A percentile compares a stretch with the other conserved stretches of the same genome.
Conservation (phyloP, 2,888 invertebrate genomes). For the Gisinianus flammeolus region DNA sequence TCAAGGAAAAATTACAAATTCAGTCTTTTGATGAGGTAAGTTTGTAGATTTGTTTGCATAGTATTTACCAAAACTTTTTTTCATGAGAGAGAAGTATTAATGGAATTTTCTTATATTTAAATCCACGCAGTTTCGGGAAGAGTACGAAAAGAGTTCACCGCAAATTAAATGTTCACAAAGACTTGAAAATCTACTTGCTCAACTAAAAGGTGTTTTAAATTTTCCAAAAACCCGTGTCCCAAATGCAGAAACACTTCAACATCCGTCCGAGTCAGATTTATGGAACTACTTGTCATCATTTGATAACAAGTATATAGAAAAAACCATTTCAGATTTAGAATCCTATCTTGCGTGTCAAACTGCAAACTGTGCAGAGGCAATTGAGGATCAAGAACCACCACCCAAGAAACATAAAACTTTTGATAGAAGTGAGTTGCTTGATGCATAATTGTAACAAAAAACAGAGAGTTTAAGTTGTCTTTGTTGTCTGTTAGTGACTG, state of each 20-base stretch:
- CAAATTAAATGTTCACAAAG: neutral
- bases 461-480: too few relatives aligned
- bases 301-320: constrained; percentile 3
- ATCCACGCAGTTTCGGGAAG: constrained; percentile 22
- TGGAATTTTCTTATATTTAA: constrained; percentile 6
- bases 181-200: neutral
- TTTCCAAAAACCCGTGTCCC: neutral
- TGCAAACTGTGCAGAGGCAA: neutral
- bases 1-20: neutral
- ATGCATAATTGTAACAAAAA: too few relatives aligned
- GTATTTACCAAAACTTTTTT: too few relatives aligned
- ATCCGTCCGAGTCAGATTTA: neutral
- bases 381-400: neutral
- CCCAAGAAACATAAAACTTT: neutral
- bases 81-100: neutral
- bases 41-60: neutral
- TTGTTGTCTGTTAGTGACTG: too few relatives aligned
- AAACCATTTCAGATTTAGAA: constrained; percentile 24
- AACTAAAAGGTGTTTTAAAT: neutral
- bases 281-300: constrained; percentile 30
- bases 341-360: neutral
- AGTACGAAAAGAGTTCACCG: neutral
- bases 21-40: constrained; percentile 24
- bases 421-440: constrained; percentile 5
- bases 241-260: constrained; percentile 5